A percentile compares a stretch with the other conserved stretches of the same genome.
Evolutionary conservation across 2,797 vertebrate genomes (phyloP).

Genomic region (Morelia viridis): DNA sequence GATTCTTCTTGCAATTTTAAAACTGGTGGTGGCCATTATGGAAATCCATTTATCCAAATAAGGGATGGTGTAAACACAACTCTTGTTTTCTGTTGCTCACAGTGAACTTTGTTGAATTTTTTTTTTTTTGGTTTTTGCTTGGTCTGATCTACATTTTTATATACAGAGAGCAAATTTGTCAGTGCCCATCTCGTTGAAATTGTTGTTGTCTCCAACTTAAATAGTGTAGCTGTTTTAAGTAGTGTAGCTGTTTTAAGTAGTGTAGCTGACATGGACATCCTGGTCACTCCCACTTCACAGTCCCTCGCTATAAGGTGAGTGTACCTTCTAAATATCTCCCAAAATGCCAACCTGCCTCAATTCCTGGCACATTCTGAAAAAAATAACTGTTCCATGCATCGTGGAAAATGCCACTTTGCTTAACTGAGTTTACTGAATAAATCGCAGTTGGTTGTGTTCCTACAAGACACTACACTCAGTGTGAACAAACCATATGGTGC

Average conservation of each 20-base stretch:
- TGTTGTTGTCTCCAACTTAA: not conserved
- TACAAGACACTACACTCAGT: not conserved
- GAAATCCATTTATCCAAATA: not conserved
- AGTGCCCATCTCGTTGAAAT: too few relatives aligned
- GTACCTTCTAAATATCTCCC: too few relatives aligned
- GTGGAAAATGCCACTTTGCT: not conserved
- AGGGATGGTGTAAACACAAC: not conserved
- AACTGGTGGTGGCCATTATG: not conserved
- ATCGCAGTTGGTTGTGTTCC: not conserved
- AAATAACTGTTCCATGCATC: not conserved
- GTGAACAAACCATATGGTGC: not conserved
- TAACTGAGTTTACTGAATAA: not conserved
- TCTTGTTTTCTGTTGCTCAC: not conserved
- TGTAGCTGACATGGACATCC: too few relatives aligned
- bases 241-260: not conserved
- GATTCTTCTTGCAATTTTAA: not conserved
- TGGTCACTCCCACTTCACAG: too few relatives aligned
- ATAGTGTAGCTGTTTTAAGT: not conserved
- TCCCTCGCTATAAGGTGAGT: too few relatives aligned
- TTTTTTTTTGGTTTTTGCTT: too few relatives aligned
- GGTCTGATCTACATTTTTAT: not conserved
- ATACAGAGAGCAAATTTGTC: too few relatives aligned
- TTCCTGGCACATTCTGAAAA: not conserved
- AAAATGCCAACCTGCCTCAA: not conserved
- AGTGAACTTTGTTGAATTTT: not conserved